Conservation (phyloP, 2,113 vertebrate species). For the Coptodon rendalli region DNA sequence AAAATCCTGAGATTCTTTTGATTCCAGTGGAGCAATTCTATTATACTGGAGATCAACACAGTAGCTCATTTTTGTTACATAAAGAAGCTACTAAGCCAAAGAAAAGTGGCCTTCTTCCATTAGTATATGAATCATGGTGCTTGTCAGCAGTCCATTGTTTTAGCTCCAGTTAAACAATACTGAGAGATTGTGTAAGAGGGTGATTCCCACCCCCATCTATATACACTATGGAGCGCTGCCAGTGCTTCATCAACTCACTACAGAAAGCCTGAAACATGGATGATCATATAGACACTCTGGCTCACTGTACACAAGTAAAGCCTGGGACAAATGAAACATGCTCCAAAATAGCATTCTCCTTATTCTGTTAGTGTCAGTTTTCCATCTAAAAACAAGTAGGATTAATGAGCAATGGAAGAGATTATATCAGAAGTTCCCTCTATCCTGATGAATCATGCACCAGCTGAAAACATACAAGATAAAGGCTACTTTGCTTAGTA, state of each 20-base stretch:
- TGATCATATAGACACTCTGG: neutral
- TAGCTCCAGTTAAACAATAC: neutral
- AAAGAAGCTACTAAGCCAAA: neutral
- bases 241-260: neutral
- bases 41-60: neutral
- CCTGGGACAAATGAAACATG: neutral
- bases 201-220: neutral
- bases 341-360: neutral
- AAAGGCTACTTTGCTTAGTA: neutral
- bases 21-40: neutral
- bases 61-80: neutral
- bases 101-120: neutral
- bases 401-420: neutral
- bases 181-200: neutral
- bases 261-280: neutral
- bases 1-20: neutral
- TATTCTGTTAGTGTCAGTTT: neutral
- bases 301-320: neutral
- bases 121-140: neutral
- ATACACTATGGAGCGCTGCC: neutral
- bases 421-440: neutral
- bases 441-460: neutral
- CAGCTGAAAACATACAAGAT: neutral
- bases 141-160: neutral
- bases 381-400: neutral